phyloP scores from a whole-genome alignment of 2,888 invertebrate genomes.

The Listrodromus nycthemerus region DNA sequence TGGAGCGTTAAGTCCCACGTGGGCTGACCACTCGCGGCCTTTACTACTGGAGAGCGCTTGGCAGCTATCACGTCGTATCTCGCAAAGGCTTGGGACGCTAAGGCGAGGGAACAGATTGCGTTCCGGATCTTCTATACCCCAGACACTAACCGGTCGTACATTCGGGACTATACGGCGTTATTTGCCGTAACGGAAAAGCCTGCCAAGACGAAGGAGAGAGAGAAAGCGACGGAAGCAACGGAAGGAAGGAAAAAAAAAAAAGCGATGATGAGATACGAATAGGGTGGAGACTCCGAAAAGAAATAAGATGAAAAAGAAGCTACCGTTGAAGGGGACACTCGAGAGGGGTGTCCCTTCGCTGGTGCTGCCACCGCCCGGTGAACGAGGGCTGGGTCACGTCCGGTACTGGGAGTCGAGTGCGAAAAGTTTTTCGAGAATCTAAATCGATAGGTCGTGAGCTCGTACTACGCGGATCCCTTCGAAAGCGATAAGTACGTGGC shows the following conservation, averaged over 20 bases:
- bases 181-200: constrained; percentile 44
- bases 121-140: constrained; percentile 37
- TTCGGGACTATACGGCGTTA: constrained; percentile 38
- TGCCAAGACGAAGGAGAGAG: background rate
- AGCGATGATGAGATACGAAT: constrained; percentile 4
- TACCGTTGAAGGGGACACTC: background rate
- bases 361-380: background rate
- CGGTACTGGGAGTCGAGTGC: constrained; percentile 56
- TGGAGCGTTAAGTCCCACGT: constrained; percentile 41
- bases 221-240: constrained; percentile 1
- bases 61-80: constrained; percentile 15
- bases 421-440: constrained; percentile 75
- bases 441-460: constrained; percentile 75
- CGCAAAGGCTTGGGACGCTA: constrained; percentile 24
- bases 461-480: constrained; percentile 24
- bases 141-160: constrained; percentile 17
- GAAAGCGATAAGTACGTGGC: constrained; percentile 70
- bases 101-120: constrained; percentile 53
- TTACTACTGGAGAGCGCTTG: constrained; percentile 43
- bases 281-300: background rate
- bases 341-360: background rate
- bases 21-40: constrained; percentile 48
- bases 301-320: constrained; percentile 12
- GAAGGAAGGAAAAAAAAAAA: constrained; percentile 1
- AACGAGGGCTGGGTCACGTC: constrained; percentile 40